Percentiles rank a stretch among this genome's conserved stretches.
phyloP scores from a whole-genome alignment of 2,113 vertebrate species.

The Epinephelus lanceolatus region DNA sequence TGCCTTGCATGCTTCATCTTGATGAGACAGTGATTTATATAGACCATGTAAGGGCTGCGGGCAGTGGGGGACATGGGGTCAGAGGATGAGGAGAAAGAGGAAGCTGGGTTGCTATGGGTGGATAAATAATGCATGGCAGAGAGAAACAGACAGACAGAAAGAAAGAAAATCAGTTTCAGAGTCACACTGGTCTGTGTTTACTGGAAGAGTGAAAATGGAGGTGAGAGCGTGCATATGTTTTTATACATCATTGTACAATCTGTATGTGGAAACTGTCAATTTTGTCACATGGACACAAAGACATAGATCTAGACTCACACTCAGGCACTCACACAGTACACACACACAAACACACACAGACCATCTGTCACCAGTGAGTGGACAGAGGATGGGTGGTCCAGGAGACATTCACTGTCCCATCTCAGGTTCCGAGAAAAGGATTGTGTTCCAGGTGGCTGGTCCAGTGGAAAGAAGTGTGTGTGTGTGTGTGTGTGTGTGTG shows the following conservation, averaged over 20 bases:
- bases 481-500: constrained; percentile 6
- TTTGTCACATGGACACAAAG: constrained; percentile 14
- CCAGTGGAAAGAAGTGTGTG: neutral
- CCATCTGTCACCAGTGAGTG: constrained; percentile 60
- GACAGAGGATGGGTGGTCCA: constrained; percentile 62
- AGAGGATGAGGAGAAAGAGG: constrained; percentile 33
- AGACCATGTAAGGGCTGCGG: constrained; percentile 11
- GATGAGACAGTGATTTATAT: constrained; percentile 44
- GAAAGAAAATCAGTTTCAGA: constrained; percentile 39
- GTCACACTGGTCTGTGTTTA: neutral
- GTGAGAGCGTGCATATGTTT: neutral
- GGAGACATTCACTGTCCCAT: constrained; percentile 49
- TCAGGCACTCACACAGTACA: constrained; percentile 4
- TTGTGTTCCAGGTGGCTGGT: constrained; percentile 51
- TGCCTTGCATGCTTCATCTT: neutral
- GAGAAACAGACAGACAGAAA: constrained; percentile 19
- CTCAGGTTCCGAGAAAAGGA: constrained; percentile 57
- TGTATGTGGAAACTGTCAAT: neutral
- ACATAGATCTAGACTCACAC: neutral
- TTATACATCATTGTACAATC: neutral
- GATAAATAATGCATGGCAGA: constrained; percentile 72
- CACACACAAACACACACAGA: constrained; percentile 3
- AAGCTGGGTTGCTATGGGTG: constrained; percentile 44
- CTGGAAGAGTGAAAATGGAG: neutral
- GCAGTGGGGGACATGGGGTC: constrained; percentile 32